Conservation (phyloP, 2,113 vertebrate genomes). For the Calidris pugnax region DNA sequence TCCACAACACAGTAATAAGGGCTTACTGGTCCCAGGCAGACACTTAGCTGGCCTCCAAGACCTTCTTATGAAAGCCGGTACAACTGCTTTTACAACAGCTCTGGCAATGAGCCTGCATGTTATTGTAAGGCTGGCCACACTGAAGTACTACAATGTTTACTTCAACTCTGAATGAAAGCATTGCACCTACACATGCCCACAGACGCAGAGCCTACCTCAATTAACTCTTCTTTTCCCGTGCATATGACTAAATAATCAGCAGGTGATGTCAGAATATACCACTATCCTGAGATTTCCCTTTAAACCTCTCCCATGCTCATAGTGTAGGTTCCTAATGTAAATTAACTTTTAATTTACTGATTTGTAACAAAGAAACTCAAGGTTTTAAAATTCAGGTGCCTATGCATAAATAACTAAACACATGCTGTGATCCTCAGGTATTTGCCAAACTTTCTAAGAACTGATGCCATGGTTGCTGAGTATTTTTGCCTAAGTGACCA, state of each 20-base stretch:
- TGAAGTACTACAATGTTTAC: not conserved
- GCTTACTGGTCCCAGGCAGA: not conserved
- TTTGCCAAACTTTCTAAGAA: not conserved
- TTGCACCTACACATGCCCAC: not conserved
- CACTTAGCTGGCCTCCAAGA: not conserved
- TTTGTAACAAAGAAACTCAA: not conserved
- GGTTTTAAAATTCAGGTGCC: not conserved
- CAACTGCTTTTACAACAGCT: not conserved
- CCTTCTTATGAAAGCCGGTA: not conserved
- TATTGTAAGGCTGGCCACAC: not conserved
- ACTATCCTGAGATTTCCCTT: not conserved
- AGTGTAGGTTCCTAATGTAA: not conserved
- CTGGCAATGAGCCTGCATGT: not conserved
- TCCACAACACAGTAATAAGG: not conserved
- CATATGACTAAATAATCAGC: not conserved
- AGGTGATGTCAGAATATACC: not conserved
- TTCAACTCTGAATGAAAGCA: not conserved
- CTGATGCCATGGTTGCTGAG: not conserved
- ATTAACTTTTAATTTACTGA: not conserved
- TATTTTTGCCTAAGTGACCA: not conserved
- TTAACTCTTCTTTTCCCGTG: not conserved
- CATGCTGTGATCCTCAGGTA: not conserved
- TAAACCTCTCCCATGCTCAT: fast-evolving
- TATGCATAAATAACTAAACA: not conserved
- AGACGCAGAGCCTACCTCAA: not conserved